Base-by-base conservation (phyloP, 2,888 invertebrate genomes). In the Entomobrya proxima region DNA sequence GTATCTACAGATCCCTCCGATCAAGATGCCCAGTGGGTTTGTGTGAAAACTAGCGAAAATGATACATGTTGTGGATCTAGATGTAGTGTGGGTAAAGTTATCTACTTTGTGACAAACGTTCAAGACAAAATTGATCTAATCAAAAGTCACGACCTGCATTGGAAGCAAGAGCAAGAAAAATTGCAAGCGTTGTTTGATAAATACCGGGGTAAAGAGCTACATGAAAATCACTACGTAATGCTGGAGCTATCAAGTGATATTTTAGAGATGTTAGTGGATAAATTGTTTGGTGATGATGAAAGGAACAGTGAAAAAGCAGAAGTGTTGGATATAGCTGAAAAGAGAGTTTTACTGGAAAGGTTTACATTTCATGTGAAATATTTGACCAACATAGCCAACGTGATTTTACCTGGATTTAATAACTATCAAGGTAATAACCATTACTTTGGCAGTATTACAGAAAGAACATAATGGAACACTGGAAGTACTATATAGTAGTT, bases 371-470 rank as follows among this genome's bases (percentile, higher is more conserved):
- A 89, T 58, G 47, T 79, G 11, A 40, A 79, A 32, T 85, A 78
- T 77, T 69, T 89, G 32, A 40, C 75, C 0, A 69, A 74, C 18
- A 77, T 89, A 11, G 89, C 89, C 15, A 72, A 88, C 24, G 72
- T 86, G 4, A 76, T 88, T 32, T 69, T 86, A 30, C 89, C 89
- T 2, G 89, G 89, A 27, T 89, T 82, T 44, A 88, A 86, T 24
- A 72, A 85, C 15, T 77, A 87, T 76, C 82, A 86, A 87, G 83
- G 87, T 87, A 83, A n/a, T n/a, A n/a, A n/a, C n/a, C n/a, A n/a
- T n/a, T n/a, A n/a, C n/a, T n/a, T n/a, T n/a, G n/a, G n/a, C n/a
- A 27, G 9, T 30, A 58, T 47, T 6, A n/a, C 3, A 9, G 47
- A 47, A 47, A 47, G n/a, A 11, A 5, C 47, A 47, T 47, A 13